Percentiles rank a stretch among this genome's conserved stretches.
Evolutionary conservation across 2,888 invertebrate species (phyloP).

Genomic region (Eurytoma adleriae): DNA sequence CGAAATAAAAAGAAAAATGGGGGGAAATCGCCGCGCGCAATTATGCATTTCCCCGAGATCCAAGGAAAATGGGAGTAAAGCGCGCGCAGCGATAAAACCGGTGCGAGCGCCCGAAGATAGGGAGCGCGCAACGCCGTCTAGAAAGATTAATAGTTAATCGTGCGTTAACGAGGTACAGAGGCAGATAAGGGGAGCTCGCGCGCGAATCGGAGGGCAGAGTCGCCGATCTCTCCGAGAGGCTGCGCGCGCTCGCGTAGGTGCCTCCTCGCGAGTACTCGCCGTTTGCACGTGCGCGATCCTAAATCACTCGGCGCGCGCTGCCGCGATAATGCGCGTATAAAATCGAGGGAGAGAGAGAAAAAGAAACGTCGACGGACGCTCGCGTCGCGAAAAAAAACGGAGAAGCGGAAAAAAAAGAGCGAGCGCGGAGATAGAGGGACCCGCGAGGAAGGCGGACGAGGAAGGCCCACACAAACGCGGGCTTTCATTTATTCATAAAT

Average conservation of each 20-base stretch:
- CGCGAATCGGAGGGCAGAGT: constrained; percentile 6
- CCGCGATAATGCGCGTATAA: not conserved
- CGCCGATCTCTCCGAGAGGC: not conserved
- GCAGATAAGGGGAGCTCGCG: not conserved
- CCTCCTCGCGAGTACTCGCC: no score
- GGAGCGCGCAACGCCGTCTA: not conserved
- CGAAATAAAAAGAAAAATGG: not conserved
- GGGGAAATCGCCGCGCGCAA: not conserved
- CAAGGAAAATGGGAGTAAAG: not conserved
- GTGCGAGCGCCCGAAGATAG: not conserved
- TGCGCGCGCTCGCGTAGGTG: constrained; percentile 5
- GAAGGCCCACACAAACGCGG: constrained; percentile 58
- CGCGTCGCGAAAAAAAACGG: not conserved
- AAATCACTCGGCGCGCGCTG: not conserved
- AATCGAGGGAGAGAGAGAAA: not conserved
- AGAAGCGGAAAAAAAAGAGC: constrained; percentile 10
- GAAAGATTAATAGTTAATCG: constrained; percentile 28
- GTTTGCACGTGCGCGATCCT: not conserved
- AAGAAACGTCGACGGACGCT: constrained; percentile 2
- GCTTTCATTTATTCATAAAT: constrained; percentile 75
- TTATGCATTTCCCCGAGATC: not conserved
- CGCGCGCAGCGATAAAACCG: not conserved
- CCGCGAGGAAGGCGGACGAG: constrained; percentile 30
- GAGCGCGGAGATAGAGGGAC: constrained; percentile 35
- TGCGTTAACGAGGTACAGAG: constrained; percentile 26